phyloP scores from a whole-genome alignment of 1,140 invertebrate genomes.

The Microplitis mediator region DNA sequence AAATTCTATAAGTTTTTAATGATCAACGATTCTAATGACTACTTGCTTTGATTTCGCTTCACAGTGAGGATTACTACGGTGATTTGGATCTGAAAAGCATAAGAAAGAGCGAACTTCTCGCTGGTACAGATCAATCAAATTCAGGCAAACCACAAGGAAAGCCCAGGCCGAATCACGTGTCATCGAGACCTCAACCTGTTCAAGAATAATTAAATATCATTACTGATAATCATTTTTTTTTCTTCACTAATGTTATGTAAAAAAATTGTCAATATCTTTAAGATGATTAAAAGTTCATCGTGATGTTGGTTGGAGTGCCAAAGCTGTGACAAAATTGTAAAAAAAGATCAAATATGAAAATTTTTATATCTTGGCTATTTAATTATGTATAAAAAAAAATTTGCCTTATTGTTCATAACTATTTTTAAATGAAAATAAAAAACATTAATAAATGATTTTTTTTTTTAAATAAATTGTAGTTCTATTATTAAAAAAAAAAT shows the following conservation, averaged over 20 bases:
- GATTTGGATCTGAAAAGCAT: conserved; percentile 92
- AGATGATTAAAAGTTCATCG: conserved; percentile 9
- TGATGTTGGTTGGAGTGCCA: conserved; percentile 22
- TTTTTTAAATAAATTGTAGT: too few species aligned
- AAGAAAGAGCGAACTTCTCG: conserved; percentile 86
- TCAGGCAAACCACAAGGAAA: conserved; percentile 56
- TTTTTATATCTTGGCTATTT: too few species aligned
- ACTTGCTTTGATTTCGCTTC: conserved; percentile 55
- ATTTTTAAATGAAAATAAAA: conserved; percentile 29
- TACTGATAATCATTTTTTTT: neutral
- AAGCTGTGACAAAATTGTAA: conserved; percentile 24
- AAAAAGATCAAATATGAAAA: conserved; percentile 8
- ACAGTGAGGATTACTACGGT: conserved; percentile 95
- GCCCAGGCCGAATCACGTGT: conserved; percentile 65
- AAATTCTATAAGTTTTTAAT: too few species aligned
- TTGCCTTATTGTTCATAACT: conserved; percentile 1
- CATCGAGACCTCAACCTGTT: conserved; percentile 45
- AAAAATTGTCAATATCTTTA: conserved; percentile 3
- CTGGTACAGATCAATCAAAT: conserved; percentile 70
- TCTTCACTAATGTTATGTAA: neutral
- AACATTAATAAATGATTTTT: conserved; percentile 20
- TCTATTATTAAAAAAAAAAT: too few species aligned
- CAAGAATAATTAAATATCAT: conserved; percentile 42
- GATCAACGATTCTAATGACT: conserved; percentile 37
- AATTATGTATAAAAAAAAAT: neutral